Percentiles rank a stretch among this genome's conserved stretches.
These are phyloP conservation scores for Embidobia sp. DNA, from an alignment of 2,888 invertebrate species.

Conservation along the genomic window DNA sequence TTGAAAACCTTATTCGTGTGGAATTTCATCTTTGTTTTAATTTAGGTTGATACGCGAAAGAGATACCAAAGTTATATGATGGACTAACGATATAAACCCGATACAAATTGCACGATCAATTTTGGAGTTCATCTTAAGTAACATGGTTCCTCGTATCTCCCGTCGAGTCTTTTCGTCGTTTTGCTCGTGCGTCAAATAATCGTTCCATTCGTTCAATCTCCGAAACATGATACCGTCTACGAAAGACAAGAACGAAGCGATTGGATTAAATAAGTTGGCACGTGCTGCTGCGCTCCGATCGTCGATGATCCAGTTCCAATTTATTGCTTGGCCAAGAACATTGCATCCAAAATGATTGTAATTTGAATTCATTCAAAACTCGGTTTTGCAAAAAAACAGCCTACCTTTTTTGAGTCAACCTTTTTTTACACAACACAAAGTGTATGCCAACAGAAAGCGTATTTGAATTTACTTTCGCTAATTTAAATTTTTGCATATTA, in stretches of 20 bases:
- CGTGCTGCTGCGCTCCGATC: slow-evolving; percentile 20
- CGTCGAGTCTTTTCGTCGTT: slow-evolving; percentile 17
- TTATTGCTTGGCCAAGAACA: background rate
- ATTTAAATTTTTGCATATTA: too few species aligned
- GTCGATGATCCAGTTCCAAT: slow-evolving; percentile 23
- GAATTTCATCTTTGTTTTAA: slow-evolving; percentile 12
- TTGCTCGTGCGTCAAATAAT: slow-evolving; percentile 33
- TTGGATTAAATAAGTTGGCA: slow-evolving; percentile 34
- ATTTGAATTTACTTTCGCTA: too few species aligned
- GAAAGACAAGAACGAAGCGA: slow-evolving; percentile 20
- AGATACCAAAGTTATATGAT: slow-evolving; percentile 15
- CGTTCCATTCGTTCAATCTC: slow-evolving; percentile 43
- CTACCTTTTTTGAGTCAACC: too few species aligned
- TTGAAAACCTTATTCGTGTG: too few species aligned
- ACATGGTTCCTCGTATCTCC: slow-evolving; percentile 22
- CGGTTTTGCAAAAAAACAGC: too few species aligned
- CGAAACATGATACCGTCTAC: slow-evolving; percentile 42
- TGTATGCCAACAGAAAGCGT: too few species aligned
- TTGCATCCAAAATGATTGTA: too few species aligned
- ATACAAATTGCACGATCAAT: slow-evolving; percentile 56
- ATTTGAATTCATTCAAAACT: too few species aligned
- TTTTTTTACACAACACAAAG: too few species aligned
- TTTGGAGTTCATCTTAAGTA: slow-evolving; percentile 31
- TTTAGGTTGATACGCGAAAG: slow-evolving; percentile 24
- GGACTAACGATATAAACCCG: slow-evolving; percentile 33